Conservation (phyloP, 37 sponge, comb jelly and placozoan species). For the Chondrosia reniformis region DNA sequence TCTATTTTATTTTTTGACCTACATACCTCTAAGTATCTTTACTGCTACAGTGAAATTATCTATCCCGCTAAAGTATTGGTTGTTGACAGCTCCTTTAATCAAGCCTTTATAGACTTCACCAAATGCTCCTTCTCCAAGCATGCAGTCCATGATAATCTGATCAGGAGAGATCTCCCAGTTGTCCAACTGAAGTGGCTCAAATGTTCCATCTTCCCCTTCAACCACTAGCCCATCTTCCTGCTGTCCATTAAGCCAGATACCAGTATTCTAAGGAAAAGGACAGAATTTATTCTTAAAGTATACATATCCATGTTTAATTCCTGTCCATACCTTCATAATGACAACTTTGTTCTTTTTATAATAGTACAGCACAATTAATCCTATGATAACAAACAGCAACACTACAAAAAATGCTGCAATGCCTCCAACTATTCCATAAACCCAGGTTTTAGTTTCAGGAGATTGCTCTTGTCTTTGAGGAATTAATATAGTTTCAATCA, state of each 20-base stretch:
- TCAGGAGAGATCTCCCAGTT: constrained; percentile 14
- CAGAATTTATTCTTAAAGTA: background rate
- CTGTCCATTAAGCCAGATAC: background rate
- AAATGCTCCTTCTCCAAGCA: constrained; percentile 11
- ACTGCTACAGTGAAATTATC: constrained; percentile 10
- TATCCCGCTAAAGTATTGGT: background rate
- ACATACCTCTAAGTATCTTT: constrained; percentile 11
- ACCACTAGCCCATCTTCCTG: background rate
- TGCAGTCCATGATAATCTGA: constrained; percentile 3
- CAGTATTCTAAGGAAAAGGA: background rate
- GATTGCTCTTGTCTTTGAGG: no score
- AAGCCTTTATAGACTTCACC: constrained; percentile 13
- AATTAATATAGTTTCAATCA: no score
- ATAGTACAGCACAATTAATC: background rate
- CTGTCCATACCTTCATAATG: background rate
- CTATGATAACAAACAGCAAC: background rate
- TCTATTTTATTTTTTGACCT: no score
- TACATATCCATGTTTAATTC: no score
- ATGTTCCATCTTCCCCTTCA: background rate
- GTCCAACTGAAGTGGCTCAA: constrained; percentile 6
- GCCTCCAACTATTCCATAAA: background rate
- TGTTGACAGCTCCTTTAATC: background rate
- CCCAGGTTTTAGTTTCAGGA: no score
- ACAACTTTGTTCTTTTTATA: constrained; percentile 14
- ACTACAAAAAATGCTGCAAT: background rate